phyloP scores from a whole-genome alignment of 2,888 invertebrate genomes.

The Torymus auratus region DNA sequence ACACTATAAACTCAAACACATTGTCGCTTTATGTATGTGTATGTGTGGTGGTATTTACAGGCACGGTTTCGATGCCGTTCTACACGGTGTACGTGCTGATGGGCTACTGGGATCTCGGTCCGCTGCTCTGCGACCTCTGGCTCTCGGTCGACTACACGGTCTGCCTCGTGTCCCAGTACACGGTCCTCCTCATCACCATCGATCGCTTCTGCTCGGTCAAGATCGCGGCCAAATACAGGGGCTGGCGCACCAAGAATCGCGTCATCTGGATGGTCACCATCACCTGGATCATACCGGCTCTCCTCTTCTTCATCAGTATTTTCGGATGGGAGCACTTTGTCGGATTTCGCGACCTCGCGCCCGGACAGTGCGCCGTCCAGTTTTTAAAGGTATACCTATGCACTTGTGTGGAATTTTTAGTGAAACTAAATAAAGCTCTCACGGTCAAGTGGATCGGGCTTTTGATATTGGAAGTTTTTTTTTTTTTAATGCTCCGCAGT shows the following conservation, averaged over 20 bases:
- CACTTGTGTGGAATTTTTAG: too few relatives aligned
- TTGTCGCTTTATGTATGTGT: background rate
- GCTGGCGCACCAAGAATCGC: slow-evolving; percentile 96
- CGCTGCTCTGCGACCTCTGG: slow-evolving; percentile 98
- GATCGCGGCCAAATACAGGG: slow-evolving; percentile 97
- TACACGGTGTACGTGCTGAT: slow-evolving; percentile 98
- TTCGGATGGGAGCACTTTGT: slow-evolving; percentile 99
- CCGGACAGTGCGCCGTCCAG: slow-evolving; percentile 96
- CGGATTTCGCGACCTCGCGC: slow-evolving; percentile 90
- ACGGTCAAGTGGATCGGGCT: too few relatives aligned
- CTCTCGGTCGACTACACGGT: slow-evolving; percentile 99
- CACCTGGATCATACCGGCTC: slow-evolving; percentile 97
- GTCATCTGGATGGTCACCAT: slow-evolving; percentile 97
- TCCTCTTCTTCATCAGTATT: slow-evolving; percentile 97
- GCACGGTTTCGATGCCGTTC: slow-evolving; percentile 98
- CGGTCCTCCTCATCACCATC: slow-evolving; percentile 97
- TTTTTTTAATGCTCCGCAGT: too few relatives aligned
- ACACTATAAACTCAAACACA: slow-evolving; percentile 24
- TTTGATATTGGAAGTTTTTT: too few relatives aligned
- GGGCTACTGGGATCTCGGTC: slow-evolving; percentile 98
- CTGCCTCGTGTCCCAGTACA: slow-evolving; percentile 99
- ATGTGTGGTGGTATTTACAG: slow-evolving; percentile 76
- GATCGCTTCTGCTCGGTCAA: slow-evolving; percentile 99
- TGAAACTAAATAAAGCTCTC: too few relatives aligned
- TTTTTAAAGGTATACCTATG: slow-evolving; percentile 84